A percentile compares a stretch with the other conserved stretches of the same genome.
These are phyloP conservation scores for Chelon auratus DNA, from an alignment of 2,797 vertebrate species.

Conservation along the genomic window DNA sequence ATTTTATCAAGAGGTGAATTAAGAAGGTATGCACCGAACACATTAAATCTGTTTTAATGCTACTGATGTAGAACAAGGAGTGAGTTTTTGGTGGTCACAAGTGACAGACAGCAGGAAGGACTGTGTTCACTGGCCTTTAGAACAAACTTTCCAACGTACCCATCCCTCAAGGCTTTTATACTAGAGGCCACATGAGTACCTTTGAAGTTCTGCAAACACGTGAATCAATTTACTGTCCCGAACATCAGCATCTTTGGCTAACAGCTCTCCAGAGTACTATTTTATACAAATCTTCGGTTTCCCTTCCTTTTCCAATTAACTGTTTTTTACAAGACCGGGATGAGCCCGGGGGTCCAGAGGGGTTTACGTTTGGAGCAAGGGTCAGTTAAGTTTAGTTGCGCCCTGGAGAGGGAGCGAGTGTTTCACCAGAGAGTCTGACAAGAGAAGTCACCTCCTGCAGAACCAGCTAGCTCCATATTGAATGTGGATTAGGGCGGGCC, in stretches of 20 bases:
- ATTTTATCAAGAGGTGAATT: too few relatives aligned
- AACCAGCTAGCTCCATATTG: conserved; percentile 40
- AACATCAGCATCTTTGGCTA: conserved; percentile 14
- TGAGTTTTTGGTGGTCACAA: neutral
- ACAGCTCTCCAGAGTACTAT: conserved; percentile 3
- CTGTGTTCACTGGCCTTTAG: conserved; percentile 1
- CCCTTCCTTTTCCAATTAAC: conserved; percentile 41
- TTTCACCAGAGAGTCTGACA: conserved; percentile 54
- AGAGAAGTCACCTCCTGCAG: conserved; percentile 34
- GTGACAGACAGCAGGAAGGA: neutral
- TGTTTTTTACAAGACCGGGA: conserved; percentile 26
- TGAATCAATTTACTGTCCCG: conserved; percentile 32
- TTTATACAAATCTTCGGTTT: conserved; percentile 34
- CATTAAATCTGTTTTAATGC: too few relatives aligned
- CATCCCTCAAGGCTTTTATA: conserved; percentile 12
- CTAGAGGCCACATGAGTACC: neutral
- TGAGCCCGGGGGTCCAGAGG: conserved; percentile 10
- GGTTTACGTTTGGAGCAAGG: conserved; percentile 44
- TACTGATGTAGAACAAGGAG: too few relatives aligned
- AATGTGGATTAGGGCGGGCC: conserved; percentile 51
- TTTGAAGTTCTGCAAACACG: conserved; percentile 26
- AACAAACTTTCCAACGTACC: conserved; percentile 14
- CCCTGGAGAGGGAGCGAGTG: conserved; percentile 52
- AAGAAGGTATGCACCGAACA: too few relatives aligned
- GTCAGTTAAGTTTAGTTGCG: conserved; percentile 61